A percentile compares a stretch with the other conserved stretches of the same genome.
phyloP scores from a whole-genome alignment of 2,888 invertebrate genomes.

The Drosophila antonietae region DNA sequence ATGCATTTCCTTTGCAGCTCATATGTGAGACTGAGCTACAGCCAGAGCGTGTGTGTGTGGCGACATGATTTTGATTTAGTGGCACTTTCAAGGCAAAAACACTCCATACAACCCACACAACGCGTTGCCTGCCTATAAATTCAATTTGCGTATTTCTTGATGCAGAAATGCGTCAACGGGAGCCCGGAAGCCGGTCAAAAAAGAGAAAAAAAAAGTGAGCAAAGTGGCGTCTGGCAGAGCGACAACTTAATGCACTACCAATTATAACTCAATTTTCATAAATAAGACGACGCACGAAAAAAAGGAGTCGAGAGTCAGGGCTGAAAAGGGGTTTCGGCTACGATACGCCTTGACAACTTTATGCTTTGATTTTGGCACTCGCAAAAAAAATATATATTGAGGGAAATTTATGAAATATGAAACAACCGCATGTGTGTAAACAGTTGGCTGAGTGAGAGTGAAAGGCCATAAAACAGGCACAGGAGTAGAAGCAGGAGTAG shows the following conservation, averaged over 20 bases:
- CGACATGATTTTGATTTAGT: slow-evolving; percentile 71
- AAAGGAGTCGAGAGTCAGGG: slow-evolving; percentile 7
- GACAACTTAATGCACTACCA: slow-evolving; percentile 79
- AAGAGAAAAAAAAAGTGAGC: slow-evolving; percentile 1
- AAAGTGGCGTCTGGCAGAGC: slow-evolving; percentile 26
- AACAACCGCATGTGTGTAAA: slow-evolving; percentile 80
- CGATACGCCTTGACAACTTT: slow-evolving; percentile 77
- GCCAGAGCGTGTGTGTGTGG: slow-evolving; percentile 33
- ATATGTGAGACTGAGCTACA: slow-evolving; percentile 3
- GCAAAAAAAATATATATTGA: slow-evolving; percentile 19
- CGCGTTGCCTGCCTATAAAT: slow-evolving; percentile 67
- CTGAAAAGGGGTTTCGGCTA: slow-evolving; percentile 54
- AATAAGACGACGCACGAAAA: slow-evolving; percentile 68
- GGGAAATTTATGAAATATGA: slow-evolving; percentile 72
- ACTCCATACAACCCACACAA: slow-evolving; percentile 39
- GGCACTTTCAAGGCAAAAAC: slow-evolving; percentile 74
- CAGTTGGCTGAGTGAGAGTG: slow-evolving; percentile 53
- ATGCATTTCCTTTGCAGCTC: slow-evolving; percentile 51
- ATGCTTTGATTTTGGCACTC: slow-evolving; percentile 70
- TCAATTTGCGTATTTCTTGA: slow-evolving; percentile 80
- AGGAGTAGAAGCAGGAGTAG: not conserved
- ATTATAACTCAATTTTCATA: slow-evolving; percentile 84
- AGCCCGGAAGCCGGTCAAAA: slow-evolving; percentile 15
- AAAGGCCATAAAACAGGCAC: slow-evolving; percentile 21
- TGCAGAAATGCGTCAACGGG: slow-evolving; percentile 76